Evolutionary conservation across 1,140 invertebrate species (phyloP).

Genomic region (Brachionus rotundiformis): DNA sequence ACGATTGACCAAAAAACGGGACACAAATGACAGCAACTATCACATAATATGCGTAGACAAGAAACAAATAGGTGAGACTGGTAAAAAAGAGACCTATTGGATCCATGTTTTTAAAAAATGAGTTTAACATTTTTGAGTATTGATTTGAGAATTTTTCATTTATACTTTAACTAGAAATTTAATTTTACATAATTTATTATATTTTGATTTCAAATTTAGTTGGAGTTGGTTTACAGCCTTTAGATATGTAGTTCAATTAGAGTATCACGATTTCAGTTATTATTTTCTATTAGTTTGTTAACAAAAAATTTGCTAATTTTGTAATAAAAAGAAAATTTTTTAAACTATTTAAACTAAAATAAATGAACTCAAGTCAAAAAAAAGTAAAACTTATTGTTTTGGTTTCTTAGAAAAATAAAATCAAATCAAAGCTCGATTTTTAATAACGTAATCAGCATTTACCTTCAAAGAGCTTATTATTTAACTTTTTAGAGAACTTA

Average conservation of each 20-base stretch:
- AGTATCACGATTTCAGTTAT: neutral
- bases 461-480: no score
- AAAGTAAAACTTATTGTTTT: no score
- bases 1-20: constrained; percentile 27
- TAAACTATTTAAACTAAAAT: no score
- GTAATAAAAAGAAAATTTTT: no score
- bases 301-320: no score
- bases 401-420: no score
- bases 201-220: neutral
- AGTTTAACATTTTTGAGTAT: neutral
- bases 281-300: no score
- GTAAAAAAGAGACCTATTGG: neutral
- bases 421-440: no score
- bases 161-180: neutral
- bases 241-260: neutral
- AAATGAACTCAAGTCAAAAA: no score
- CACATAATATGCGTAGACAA: constrained; percentile 31
- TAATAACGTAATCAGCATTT: no score
- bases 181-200: neutral
- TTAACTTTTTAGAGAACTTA: no score
- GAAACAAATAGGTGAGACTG: constrained; percentile 11
- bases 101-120: neutral
- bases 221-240: neutral
- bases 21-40: neutral
- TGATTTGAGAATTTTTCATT: neutral